Conservation (phyloP, 2,113 vertebrate species). For the Sarotherodon lohbergeri region DNA sequence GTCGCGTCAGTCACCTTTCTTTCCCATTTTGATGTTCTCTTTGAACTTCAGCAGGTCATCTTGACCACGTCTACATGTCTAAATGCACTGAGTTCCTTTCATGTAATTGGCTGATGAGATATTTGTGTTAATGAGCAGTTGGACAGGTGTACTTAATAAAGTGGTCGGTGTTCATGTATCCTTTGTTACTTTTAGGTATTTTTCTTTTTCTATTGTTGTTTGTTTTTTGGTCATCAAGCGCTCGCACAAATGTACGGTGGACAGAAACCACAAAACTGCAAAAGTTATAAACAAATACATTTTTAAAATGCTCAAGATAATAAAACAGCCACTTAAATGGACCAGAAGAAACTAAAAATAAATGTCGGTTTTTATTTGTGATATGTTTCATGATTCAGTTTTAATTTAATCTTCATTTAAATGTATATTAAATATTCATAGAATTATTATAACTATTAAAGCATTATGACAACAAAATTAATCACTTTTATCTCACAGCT, state of each 20-base stretch:
- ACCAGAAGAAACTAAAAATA: not conserved
- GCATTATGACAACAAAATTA: not conserved
- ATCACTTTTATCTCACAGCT: not conserved
- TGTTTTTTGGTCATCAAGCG: not conserved
- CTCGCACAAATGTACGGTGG: accelerated
- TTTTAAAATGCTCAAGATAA: not conserved
- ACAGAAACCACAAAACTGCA: not conserved
- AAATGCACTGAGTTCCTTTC: not conserved
- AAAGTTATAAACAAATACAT: not conserved
- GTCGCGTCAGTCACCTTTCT: not conserved
- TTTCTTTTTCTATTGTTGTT: not conserved
- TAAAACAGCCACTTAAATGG: not conserved
- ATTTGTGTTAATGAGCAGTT: not conserved
- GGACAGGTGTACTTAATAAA: not conserved
- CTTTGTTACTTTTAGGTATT: not conserved
- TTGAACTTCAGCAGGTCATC: not conserved
- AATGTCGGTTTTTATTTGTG: not conserved
- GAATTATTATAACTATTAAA: not conserved
- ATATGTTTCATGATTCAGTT: not conserved
- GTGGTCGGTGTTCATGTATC: accelerated
- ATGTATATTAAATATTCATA: not conserved
- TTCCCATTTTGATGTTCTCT: not conserved
- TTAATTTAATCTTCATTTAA: not conserved
- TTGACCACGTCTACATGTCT: not conserved
- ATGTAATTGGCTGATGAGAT: not conserved